Evolutionary conservation across 2,113 vertebrate genomes (phyloP).

Genomic region (Cyprinodon variegatus): DNA sequence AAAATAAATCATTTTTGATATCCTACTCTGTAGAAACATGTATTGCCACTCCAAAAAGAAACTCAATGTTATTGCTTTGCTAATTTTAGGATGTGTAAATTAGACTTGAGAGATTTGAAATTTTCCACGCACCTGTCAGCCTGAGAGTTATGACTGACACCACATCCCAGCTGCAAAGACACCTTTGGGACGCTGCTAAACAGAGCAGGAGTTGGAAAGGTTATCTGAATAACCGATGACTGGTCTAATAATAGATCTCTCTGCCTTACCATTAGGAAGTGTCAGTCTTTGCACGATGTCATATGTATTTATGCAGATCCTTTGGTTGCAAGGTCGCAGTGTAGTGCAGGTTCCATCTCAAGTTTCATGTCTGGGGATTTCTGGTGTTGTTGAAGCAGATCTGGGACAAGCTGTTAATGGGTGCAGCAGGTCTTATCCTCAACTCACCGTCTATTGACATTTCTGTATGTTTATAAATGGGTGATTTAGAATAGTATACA

Average conservation of each 20-base stretch:
- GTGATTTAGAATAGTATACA: background rate
- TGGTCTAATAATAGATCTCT: slow-evolving; percentile 54
- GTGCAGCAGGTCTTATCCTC: slow-evolving; percentile 5
- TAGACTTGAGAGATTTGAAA: slow-evolving; percentile 1
- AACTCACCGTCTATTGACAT: slow-evolving; percentile 9
- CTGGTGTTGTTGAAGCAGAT: slow-evolving; percentile 4
- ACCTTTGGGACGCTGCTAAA: slow-evolving; percentile 20
- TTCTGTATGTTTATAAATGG: background rate
- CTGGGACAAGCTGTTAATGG: slow-evolving; percentile 7
- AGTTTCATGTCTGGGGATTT: slow-evolving; percentile 14
- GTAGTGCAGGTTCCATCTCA: slow-evolving; percentile 7
- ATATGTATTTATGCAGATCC: slow-evolving; percentile 31
- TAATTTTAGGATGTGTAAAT: background rate
- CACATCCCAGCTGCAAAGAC: slow-evolving; percentile 35
- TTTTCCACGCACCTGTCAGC: slow-evolving; percentile 34
- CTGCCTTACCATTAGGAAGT: slow-evolving; percentile 26
- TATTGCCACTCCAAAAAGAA: background rate
- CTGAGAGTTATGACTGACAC: slow-evolving; percentile 40
- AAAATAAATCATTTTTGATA: background rate
- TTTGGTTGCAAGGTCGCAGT: slow-evolving; percentile 33
- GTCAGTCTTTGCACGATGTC: slow-evolving; percentile 12
- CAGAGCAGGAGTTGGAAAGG: slow-evolving; percentile 30
- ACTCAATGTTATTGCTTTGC: background rate
- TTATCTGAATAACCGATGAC: slow-evolving; percentile 45
- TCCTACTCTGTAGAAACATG: background rate